These are phyloP conservation scores for Drosophila gaucha DNA, from an alignment of 2,888 invertebrate genomes.

Conservation along the genomic window DNA sequence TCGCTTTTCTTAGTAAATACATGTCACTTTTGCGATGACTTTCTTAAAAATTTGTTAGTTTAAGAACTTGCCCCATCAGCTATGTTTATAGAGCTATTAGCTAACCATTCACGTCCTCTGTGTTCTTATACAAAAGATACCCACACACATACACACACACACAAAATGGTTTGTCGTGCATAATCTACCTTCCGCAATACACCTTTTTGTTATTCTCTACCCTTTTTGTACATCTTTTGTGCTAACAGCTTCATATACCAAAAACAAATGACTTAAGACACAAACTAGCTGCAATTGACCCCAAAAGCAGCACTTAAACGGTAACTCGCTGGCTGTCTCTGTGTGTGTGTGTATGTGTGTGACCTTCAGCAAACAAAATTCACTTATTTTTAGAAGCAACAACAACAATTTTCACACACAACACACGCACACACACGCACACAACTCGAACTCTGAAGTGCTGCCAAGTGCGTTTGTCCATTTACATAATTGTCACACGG, in stretches of 20 bases:
- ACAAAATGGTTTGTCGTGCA: not conserved
- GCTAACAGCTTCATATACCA: constrained; percentile 53
- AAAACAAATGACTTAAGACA: constrained; percentile 73
- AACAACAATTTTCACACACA: constrained; percentile 28
- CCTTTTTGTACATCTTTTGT: constrained; percentile 13
- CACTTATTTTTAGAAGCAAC: constrained; percentile 52
- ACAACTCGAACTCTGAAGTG: no score
- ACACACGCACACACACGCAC: no score
- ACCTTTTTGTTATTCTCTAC: not conserved
- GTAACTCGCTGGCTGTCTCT: constrained; percentile 37
- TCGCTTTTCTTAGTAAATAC: not conserved
- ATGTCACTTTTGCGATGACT: not conserved
- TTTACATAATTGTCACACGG: constrained; percentile 80
- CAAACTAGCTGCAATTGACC: constrained; percentile 71
- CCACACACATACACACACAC: not conserved
- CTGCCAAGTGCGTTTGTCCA: constrained; percentile 64
- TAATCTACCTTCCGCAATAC: not conserved
- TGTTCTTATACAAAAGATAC: not conserved
- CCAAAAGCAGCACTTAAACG: constrained; percentile 64
- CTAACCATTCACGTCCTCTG: not conserved
- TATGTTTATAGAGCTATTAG: not conserved
- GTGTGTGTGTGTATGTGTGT: constrained; percentile 15
- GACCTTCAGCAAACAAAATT: constrained; percentile 72
- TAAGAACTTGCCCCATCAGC: not conserved
- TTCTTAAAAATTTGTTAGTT: not conserved